phyloP scores from a whole-genome alignment of 2,797 vertebrate species.

The Kryptolebias ocellatus region DNA sequence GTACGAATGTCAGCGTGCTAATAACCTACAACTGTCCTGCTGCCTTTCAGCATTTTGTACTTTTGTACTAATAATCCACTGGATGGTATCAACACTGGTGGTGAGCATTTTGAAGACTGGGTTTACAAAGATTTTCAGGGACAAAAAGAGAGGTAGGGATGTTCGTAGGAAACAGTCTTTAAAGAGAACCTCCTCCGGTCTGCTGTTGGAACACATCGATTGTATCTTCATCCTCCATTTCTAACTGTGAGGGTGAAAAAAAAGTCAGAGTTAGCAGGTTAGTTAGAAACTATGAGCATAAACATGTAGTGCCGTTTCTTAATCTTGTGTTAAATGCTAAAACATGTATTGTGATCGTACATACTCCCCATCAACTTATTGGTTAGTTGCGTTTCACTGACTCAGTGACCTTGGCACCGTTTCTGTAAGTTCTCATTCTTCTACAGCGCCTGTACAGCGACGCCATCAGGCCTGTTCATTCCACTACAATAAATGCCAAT shows the following conservation, averaged over 20 bases:
- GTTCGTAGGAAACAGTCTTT: constrained; percentile 70
- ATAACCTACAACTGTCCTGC: constrained; percentile 43
- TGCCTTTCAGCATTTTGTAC: constrained; percentile 39
- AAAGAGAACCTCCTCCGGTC: constrained; percentile 85
- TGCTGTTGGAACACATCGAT: constrained; percentile 96
- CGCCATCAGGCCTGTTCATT: no score
- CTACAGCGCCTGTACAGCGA: no score
- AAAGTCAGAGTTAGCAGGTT: not conserved
- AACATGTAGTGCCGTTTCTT: not conserved
- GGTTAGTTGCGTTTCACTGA: no score
- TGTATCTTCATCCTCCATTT: constrained; percentile 95
- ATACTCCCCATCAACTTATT: no score
- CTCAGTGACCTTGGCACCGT: no score
- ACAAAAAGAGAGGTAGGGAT: constrained; percentile 67
- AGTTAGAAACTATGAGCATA: not conserved
- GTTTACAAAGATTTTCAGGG: constrained; percentile 53
- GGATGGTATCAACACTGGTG: constrained; percentile 69
- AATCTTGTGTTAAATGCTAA: not conserved
- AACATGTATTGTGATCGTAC: not conserved
- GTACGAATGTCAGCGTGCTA: constrained; percentile 39
- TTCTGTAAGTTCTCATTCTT: no score
- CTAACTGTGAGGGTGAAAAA: constrained; percentile 81
- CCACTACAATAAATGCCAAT: no score
- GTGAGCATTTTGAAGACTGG: constrained; percentile 51
- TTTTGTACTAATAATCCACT: constrained; percentile 51